Base-by-base conservation (phyloP, 2,888 invertebrate species). In the Anorthoa munda region DNA sequence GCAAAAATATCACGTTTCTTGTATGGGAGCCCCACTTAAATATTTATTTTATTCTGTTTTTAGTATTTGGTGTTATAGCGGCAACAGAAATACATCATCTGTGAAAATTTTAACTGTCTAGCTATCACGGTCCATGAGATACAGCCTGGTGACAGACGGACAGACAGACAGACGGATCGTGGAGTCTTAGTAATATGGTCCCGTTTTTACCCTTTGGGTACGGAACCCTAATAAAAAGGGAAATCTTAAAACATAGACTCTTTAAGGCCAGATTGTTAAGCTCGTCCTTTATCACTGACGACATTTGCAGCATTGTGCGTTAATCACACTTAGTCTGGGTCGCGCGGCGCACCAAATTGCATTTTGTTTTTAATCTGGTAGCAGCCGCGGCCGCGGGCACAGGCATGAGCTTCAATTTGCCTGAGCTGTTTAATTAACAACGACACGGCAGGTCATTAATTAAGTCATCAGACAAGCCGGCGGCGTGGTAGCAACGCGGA, bases 371-470 rank as follows among this genome's bases (percentile, higher is more conserved):
- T 94, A 95, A 95, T 95, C 92, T 92, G 88, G 82, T 86, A 89
- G 89, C 90, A 87, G 91, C 91, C 93, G 92, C 91, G 86, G 91
- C 91, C 93, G 92, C 90, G 86, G 90, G 90, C 91, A 90, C 88
- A 89, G 88, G 92, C 93, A 91, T 91, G 90, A 93, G 90, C 92
- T 92, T 92, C 93, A 95, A 95, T 95, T 95, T 95, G 93, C 93
- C 93, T 88, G 92, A 92, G 95, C 93, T 92, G 93, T 94, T 94
- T 95, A 95, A 96, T 96, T 95, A 96, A 92, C 92, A 91, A 92
- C 93, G 94, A 93, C 95, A 94, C 94, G 94, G 94, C 90, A 90
- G 92, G 92, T 95, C 95, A 95, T 96, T 96, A 95, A 96, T 96
- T 95, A 95, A 95, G 94, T 93, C 95, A 95, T 95, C 95, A 95